phyloP scores from a whole-genome alignment of 2,888 invertebrate species.

The Willowsia nigromaculata region DNA sequence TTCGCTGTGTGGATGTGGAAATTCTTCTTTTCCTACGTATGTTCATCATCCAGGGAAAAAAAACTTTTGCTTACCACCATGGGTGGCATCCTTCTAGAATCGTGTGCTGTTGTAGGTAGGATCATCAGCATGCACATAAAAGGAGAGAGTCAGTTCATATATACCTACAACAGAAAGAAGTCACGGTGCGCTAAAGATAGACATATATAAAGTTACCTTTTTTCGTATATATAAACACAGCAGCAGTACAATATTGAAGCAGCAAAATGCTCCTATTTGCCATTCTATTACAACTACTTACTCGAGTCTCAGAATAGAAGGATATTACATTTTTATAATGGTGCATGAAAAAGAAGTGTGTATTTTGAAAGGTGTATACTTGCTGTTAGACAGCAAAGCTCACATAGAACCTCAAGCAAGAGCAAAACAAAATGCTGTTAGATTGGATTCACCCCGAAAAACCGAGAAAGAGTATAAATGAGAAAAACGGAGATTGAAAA shows the following conservation, averaged over 20 bases:
- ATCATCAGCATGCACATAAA: not conserved
- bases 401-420: not conserved
- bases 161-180: not conserved
- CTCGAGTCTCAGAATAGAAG: not conserved
- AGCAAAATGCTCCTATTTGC: not conserved
- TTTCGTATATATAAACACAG: not conserved
- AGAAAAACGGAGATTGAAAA: constrained; percentile 1
- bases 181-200: not conserved
- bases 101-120: not conserved
- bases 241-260: not conserved
- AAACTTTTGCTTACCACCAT: constrained; percentile 4
- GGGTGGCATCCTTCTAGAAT: constrained; percentile 41
- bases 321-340: constrained; percentile 5
- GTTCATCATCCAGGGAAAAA: not conserved
- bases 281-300: not conserved
- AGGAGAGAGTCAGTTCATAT: not conserved
- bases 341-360: not conserved
- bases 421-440: not conserved
- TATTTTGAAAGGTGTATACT: not conserved
- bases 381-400: not conserved
- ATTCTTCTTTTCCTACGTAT: constrained; percentile 1
- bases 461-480: not conserved
- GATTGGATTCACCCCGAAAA: not conserved
- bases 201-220: not conserved
- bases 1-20: constrained; percentile 5